Evolutionary conservation across 2,113 vertebrate genomes (phyloP), one percentile per base, ranked within the genome.

Genomic region (Oreochromis aureus): DNA sequence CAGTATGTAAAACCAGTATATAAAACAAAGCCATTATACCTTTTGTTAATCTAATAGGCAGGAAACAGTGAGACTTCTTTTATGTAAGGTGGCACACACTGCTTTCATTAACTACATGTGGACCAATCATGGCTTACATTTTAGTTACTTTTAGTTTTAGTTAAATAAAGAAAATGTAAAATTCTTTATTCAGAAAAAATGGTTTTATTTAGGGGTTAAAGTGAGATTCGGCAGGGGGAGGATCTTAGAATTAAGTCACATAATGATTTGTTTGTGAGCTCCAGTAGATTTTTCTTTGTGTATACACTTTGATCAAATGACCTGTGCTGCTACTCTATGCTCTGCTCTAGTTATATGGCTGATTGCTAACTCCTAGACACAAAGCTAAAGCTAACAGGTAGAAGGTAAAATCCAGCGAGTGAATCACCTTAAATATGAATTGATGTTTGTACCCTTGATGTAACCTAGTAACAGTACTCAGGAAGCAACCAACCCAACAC

Each of bases 161-260:
- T 39, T 66, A 66, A 71, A 44, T 2, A 44, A 71, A 71, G 39
- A 15, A 71, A 41, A 69, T 7, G 3, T 39, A 39, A 69, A 41
- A 41, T 0, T 0, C 0, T 15, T 24, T 41, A 71, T 71, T 41
- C 36, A 12, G 24, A 71, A 66, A 61, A 66, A 66, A 22, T 22
- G 34, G 19, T 66, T 66, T 66, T 22, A 66, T 39, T 39, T 39
- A 66, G 19, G 10, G 61, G 61, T 39, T 39, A 22, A 66, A 66
- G 34, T 66, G 34, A 66, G 61, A 22, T 66, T 39, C 11, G 0
- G 4, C 34, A 66, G 19, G 19, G 34, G 61, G 19, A 13, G 6
- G 36, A 39, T 4, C 36, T 39, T 39, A 36, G 32, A 66, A 36
- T 12, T 66, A 5, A 13, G 34, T 66, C 61, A 39, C 61, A 66